A percentile compares a stretch with the other conserved stretches of the same genome.
Evolutionary conservation across 2,888 invertebrate genomes (phyloP).

Genomic region (Dynastes hyllus): DNA sequence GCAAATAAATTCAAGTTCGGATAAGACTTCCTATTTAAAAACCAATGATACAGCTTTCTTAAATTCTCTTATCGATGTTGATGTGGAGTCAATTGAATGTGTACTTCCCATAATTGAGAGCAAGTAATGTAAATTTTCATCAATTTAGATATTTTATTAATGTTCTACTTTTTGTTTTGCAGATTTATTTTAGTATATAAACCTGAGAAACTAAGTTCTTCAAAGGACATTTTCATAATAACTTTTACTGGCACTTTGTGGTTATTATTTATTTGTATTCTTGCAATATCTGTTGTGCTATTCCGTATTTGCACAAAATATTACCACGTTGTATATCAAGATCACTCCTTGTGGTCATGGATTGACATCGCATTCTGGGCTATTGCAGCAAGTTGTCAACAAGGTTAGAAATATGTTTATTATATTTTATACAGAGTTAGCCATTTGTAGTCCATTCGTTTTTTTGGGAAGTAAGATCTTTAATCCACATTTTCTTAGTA

Average conservation of each 20-base stretch:
- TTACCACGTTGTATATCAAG: constrained; percentile 58
- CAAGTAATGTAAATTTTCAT: constrained; percentile 8
- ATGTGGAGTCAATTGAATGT: background rate
- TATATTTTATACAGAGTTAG: background rate
- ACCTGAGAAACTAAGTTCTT: constrained; percentile 60
- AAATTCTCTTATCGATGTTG: background rate
- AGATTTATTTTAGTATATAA: constrained; percentile 63
- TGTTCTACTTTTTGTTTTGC: constrained; percentile 46
- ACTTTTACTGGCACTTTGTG: constrained; percentile 65
- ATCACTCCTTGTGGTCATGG: constrained; percentile 62
- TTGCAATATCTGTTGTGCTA: constrained; percentile 61
- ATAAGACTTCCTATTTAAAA: background rate
- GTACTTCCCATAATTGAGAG: constrained; percentile 15
- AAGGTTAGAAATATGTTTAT: constrained; percentile 59
- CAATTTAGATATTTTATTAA: background rate
- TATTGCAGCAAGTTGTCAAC: constrained; percentile 67
- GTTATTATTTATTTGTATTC: constrained; percentile 62
- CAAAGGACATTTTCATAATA: constrained; percentile 65
- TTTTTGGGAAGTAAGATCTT: too few species aligned
- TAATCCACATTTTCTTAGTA: too few species aligned
- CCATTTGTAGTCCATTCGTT: background rate
- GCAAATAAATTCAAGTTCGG: background rate
- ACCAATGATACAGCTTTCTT: background rate
- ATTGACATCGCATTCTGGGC: constrained; percentile 67
- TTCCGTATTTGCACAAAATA: constrained; percentile 61